Evolutionary conservation across 2,113 vertebrate genomes (phyloP).

Genomic region (Nipponia nippon): DNA sequence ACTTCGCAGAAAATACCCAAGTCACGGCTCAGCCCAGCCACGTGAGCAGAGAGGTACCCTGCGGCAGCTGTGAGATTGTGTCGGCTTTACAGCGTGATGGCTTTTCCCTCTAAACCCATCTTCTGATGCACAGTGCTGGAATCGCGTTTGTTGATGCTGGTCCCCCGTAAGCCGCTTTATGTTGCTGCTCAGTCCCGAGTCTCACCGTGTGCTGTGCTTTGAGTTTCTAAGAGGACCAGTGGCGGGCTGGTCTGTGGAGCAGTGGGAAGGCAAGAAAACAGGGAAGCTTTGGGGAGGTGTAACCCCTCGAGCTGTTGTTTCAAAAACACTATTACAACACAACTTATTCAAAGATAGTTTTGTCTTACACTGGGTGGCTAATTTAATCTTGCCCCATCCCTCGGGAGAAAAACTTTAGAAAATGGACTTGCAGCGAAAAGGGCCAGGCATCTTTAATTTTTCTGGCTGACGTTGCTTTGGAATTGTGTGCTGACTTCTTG

Average conservation of each 20-base stretch:
- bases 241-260: not conserved
- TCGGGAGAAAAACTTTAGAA: not conserved
- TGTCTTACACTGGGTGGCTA: not conserved
- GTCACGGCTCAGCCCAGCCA: not conserved
- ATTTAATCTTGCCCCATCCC: not conserved
- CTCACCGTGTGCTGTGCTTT: not conserved
- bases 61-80: rapidly evolving
- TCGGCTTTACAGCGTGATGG: not conserved
- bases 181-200: rapidly evolving
- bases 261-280: not conserved
- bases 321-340: not conserved
- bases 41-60: not conserved
- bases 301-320: not conserved
- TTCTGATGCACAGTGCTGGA: not conserved
- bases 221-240: not conserved
- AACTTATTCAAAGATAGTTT: slow-evolving; percentile 16
- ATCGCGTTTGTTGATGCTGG: not conserved
- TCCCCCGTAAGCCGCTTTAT: not conserved
- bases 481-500: not conserved
- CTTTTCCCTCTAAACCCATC: not conserved
- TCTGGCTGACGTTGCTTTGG: not conserved
- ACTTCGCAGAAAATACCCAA: not conserved
- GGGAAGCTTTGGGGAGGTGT: not conserved
- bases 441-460: not conserved
- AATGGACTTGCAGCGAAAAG: not conserved